phyloP scores from a whole-genome alignment of 2,888 invertebrate genomes.

The Eupithecia exiguata region DNA sequence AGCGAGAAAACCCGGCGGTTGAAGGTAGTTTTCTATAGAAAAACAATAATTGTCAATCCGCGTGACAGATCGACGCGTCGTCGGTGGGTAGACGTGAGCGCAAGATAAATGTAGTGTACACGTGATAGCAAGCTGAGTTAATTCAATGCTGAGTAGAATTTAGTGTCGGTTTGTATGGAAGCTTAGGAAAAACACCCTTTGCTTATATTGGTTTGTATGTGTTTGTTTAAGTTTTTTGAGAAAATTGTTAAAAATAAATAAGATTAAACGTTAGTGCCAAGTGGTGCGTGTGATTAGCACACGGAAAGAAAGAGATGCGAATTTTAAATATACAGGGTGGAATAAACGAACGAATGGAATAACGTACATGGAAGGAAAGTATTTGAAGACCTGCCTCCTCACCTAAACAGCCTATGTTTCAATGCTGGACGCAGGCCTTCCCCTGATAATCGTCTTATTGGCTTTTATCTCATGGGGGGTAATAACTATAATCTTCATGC shows the following conservation, averaged over 20 bases:
- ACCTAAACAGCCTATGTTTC: no score
- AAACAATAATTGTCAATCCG: slow-evolving; percentile 24
- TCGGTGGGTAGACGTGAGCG: slow-evolving; percentile 22
- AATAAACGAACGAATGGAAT: background rate
- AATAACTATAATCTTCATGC: no score
- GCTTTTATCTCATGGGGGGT: no score
- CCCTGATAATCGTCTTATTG: no score
- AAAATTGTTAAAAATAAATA: background rate
- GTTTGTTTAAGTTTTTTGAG: background rate
- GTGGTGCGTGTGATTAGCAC: background rate
- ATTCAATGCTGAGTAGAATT: slow-evolving; percentile 13
- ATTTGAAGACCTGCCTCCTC: no score
- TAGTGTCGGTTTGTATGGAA: background rate
- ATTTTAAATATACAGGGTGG: background rate
- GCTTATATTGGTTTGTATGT: background rate
- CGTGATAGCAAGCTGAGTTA: slow-evolving; percentile 21
- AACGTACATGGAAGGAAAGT: background rate
- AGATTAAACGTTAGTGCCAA: background rate
- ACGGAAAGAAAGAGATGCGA: background rate
- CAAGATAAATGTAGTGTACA: slow-evolving; percentile 26
- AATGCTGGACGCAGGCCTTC: no score
- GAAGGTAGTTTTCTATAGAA: slow-evolving; percentile 15
- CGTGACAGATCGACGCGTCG: slow-evolving; percentile 15
- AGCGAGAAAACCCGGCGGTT: background rate
- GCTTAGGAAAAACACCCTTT: background rate